Base-by-base conservation (phyloP, 2,888 invertebrate genomes). In the Rapana venosa region DNA sequence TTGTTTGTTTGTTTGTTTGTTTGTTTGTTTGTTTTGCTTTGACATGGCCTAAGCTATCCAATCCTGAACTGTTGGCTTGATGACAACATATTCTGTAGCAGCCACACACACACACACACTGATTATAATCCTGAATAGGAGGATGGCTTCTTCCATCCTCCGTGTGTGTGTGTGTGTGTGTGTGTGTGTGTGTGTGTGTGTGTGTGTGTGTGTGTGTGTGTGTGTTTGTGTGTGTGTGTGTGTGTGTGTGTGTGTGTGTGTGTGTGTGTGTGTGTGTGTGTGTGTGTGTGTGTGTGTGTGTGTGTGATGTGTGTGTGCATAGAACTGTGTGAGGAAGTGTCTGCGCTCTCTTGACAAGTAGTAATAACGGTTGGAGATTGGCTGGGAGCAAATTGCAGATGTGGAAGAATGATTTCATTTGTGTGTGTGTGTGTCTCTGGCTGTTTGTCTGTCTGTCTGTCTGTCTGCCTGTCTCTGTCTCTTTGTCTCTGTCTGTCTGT, bases 341-440 rank as follows among this genome's bases (percentile, higher is more conserved):
- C 87, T 77, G 83, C 20, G 35, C 87, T 36, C 87, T 35, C 87
- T 87, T 87, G 87, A 87, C 87, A 87, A 87, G 74, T 79, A 77
- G 87, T 87, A 87, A 87, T 87, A 87, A 87, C 56, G 47, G 87
- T n/a, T 30, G n/a, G 26, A 58, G 56, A 22, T 56, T 77, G 74
- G 32, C 35, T 83, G 35, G 74, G 77, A 56, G 77, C 87, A 87
- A 87, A 87, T 87, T 87, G 87, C 79, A 79, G 79, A 47, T 79
- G 58, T 58, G 87, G 56, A 87, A 77, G n/a, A 79, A 66, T 86
- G 58, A 2, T 87, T 87, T 79, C 79, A 87, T 87, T 87, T 87
- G 47, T 47, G 47, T 47, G 47, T 47, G 4, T 47, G 47, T 47
- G 4, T 47, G 47, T 47, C 4, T 47, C 36, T 30, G 15, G 8